Evolutionary conservation across 2,113 vertebrate genomes (phyloP), one percentile per base, ranked within the genome.

Genomic region (Equus quagga): DNA sequence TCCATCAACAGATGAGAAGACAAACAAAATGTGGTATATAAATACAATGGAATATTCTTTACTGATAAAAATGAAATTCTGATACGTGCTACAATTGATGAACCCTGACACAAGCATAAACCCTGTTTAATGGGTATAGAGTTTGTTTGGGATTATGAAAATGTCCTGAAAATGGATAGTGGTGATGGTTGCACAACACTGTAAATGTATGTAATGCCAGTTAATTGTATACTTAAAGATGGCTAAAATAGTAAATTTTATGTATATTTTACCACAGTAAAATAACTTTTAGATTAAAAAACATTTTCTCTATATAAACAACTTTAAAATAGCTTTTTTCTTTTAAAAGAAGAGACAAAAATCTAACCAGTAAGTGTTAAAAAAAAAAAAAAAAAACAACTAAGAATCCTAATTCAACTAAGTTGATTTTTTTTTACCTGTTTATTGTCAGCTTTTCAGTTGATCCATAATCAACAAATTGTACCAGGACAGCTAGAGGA

Each of bases 391-490:
- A 84, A 49, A 62, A n/a, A 58, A 75, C 87, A 97, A 82, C 36
- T 79, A 86, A 87, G 58, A 95, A 58, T 73, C n/a, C 11, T 96
- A 94, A 83, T 79, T 96, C 36, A 93, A 49, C 18, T 69, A 58
- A 80, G 9, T 54, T 76, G 15, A 85, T 1, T 31, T 82, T 95
- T 80, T 60, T 33, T 79, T 91, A 99, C 99, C 99, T 99, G 98
- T 94, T 98, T 82, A 96, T 76, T 89, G 99, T 98, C 88, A 99
- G 85, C 62, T 98, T 99, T 97, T 98, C 99, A 18, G 99, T 99
- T 18, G 98, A 99, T 91, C 99, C 99, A 31, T 99, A 99, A 98
- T 99, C 99, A 88, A 99, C 99, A 44, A 99, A 99, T 51, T 99
- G 99, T 92, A 99, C 98, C 84, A 99, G 91, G 95, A 99, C 31